Percentiles rank a stretch among this genome's conserved stretches.
Conservation (phyloP, 2,888 invertebrate genomes). For the Metallyticus violacea region DNA sequence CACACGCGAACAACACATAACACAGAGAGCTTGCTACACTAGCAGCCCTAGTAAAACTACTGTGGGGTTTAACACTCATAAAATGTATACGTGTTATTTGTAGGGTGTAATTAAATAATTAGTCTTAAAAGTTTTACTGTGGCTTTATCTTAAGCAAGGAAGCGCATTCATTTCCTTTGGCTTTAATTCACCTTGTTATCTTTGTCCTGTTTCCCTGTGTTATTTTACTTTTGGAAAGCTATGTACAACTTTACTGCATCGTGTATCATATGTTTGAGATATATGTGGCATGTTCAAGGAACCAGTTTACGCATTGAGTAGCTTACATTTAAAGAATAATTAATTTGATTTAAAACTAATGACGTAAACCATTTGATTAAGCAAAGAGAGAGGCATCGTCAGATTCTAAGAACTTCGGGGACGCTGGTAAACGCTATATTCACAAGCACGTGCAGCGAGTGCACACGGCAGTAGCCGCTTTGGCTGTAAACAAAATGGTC, state of each 20-base stretch:
- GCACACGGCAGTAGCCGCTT: too few species aligned
- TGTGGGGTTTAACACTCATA: not conserved
- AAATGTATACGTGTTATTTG: not conserved
- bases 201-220: not conserved
- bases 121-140: not conserved
- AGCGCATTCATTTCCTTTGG: not conserved
- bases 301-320: too few species aligned
- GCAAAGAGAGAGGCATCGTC: too few species aligned
- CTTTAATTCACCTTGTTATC: not conserved
- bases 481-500: too few species aligned
- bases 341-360: too few species aligned
- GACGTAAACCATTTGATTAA: too few species aligned
- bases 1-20: not conserved
- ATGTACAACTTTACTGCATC: not conserved
- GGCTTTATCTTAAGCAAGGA: not conserved
- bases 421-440: too few species aligned
- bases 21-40: not conserved
- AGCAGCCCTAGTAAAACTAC: not conserved
- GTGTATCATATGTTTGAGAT: too few species aligned
- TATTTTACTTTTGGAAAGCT: not conserved
- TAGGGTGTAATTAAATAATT: not conserved
- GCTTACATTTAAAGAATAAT: too few species aligned
- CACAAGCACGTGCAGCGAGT: too few species aligned
- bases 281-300: too few species aligned
- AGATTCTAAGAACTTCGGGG: too few species aligned